Percentiles rank a stretch among this genome's conserved stretches.
phyloP scores from a whole-genome alignment of 2,113 vertebrate species.

The Tautogolabrus adspersus region DNA sequence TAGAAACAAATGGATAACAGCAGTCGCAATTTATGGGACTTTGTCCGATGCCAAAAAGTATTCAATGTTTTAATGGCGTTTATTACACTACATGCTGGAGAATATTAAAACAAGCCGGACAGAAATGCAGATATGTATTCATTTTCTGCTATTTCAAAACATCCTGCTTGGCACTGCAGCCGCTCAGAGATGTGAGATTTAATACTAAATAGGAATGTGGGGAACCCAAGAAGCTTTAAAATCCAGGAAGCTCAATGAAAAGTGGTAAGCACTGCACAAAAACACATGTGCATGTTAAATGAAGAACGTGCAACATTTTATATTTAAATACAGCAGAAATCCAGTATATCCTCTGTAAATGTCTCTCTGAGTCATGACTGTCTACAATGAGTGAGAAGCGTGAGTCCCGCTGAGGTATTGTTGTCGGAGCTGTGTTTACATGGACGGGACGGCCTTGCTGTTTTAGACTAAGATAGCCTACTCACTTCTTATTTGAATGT shows the following conservation, averaged over 20 bases:
- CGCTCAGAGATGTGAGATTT: slow-evolving; percentile 54
- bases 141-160: slow-evolving; percentile 47
- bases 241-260: slow-evolving; percentile 37
- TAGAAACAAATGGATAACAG: slow-evolving; percentile 30
- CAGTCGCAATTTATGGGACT: slow-evolving; percentile 34
- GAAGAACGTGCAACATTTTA: too few species aligned
- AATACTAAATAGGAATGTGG: slow-evolving; percentile 63
- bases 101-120: slow-evolving; percentile 37
- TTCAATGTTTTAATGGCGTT: slow-evolving; percentile 27
- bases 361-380: too few species aligned
- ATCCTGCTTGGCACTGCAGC: slow-evolving; percentile 48
- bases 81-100: slow-evolving; percentile 6
- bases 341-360: too few species aligned
- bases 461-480: too few species aligned
- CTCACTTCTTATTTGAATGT: too few species aligned
- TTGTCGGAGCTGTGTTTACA: too few species aligned
- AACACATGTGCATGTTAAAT: not conserved
- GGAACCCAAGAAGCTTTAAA: slow-evolving; percentile 34
- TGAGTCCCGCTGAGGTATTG: too few species aligned
- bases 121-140: slow-evolving; percentile 31
- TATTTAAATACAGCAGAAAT: too few species aligned
- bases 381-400: too few species aligned
- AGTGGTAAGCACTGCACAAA: not conserved
- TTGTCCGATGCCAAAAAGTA: slow-evolving; percentile 29
- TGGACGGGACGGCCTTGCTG: too few species aligned